Percentiles rank a stretch among this genome's conserved stretches.
phyloP scores from a whole-genome alignment of 2,113 vertebrate genomes.

The Calidris pygmaea region DNA sequence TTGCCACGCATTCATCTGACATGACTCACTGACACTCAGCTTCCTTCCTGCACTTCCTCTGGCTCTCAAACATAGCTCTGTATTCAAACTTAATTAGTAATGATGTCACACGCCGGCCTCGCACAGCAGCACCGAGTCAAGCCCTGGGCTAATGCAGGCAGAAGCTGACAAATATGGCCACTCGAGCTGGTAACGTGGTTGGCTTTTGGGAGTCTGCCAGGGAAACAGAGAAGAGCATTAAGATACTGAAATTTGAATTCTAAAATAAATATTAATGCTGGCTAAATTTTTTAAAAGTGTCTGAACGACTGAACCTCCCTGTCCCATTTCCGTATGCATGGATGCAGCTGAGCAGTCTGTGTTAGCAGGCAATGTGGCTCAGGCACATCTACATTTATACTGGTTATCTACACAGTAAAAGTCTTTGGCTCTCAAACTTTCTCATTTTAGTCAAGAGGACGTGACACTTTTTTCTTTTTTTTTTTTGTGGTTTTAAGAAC shows the following conservation, averaged over 20 bases:
- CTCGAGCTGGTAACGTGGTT: background rate
- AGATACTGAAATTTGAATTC: background rate
- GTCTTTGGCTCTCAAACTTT: background rate
- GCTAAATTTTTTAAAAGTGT: background rate
- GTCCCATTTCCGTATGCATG: fast-evolving
- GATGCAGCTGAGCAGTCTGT: background rate
- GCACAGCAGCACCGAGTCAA: background rate
- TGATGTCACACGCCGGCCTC: slow-evolving; percentile 39
- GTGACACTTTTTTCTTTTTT: background rate
- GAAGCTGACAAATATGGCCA: background rate
- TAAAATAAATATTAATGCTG: background rate
- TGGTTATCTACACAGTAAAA: background rate
- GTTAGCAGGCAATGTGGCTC: background rate
- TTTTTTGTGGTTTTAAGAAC: background rate
- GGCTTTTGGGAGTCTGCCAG: background rate
- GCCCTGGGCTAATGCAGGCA: background rate
- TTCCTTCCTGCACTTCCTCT: slow-evolving; percentile 74
- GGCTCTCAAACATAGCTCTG: slow-evolving; percentile 35
- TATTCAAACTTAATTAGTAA: slow-evolving; percentile 29
- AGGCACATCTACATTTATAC: background rate
- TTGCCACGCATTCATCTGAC: slow-evolving; percentile 61
- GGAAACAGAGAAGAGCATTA: background rate
- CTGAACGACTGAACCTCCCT: background rate
- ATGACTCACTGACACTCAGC: slow-evolving; percentile 73
- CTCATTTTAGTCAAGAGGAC: background rate